Evolutionary conservation across 2,797 vertebrate genomes (phyloP), one percentile per base, ranked within the genome.

Genomic region (Selene dorsalis): DNA sequence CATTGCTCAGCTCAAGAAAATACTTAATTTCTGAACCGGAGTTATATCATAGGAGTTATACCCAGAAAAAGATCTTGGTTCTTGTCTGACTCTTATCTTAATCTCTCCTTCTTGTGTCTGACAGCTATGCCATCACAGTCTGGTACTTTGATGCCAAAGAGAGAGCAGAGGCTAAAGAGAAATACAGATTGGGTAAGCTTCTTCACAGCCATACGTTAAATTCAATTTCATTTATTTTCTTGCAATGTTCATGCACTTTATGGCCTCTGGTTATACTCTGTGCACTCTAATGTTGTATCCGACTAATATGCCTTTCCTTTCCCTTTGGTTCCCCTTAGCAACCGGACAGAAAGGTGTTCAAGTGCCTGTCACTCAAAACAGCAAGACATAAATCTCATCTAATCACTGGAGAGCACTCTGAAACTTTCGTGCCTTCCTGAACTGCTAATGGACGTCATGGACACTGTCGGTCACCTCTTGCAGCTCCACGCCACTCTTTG

Each of bases 71-170:
- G 4, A 53, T 16, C 16, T 35, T 4, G 30, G 0, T 1, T 26
- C 5, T 68, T 35, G 1, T 60, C 4, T 7, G 26, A 10, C 16
- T 66, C 39, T 70, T 43, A 57, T 61, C 60, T 45, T 26, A 26
- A 30, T 38, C 1, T 76, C 39, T 73, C 68, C 18, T 12, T 55
- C 52, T 59, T 72, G 32, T 86, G 48, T 87, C 30, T 84, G 79
- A 12, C 88, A 96, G 96, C 74, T 96, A 95, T 74, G 95, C 96
- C 86, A 96, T 98, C 93, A 98, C 97, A 17, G 96, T 98, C 92
- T 98, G 97, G 97, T 97, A 98, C 95, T 98, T 98, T 87, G 96
- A 98, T 82, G 95, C 96, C 82, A 96, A 97, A 94, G 96, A 98
- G 89, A 92, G 96, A 81, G 94, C 95, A 30, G 95, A 96, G 85